Evolutionary conservation across 1,140 invertebrate species (phyloP).

Genomic region (Drosophila trapezifrons): DNA sequence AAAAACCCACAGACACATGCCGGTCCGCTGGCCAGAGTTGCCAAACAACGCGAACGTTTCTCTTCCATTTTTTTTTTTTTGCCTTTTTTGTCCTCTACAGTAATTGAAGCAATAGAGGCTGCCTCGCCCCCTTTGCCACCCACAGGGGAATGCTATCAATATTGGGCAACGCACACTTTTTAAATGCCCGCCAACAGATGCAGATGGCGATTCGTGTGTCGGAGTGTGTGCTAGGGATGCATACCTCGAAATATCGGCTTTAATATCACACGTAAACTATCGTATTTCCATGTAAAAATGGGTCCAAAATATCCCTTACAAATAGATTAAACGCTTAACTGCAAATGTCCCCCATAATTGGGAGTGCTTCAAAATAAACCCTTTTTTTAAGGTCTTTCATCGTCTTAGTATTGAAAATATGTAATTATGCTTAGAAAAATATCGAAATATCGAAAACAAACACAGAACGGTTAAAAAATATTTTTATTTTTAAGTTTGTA

Average conservation of each 20-base stretch:
- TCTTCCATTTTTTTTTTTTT: constrained; percentile 9
- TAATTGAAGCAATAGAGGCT: constrained; percentile 74
- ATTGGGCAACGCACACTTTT: constrained; percentile 74
- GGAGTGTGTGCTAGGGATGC: not conserved
- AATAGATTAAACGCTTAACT: too few species aligned
- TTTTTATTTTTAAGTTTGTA: too few species aligned
- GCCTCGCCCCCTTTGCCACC: constrained; percentile 7
- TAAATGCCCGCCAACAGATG: constrained; percentile 53
- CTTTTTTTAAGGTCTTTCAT: too few species aligned
- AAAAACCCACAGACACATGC: constrained; percentile 23
- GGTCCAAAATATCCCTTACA: not conserved
- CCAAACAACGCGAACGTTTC: constrained; percentile 49
- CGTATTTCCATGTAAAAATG: not conserved
- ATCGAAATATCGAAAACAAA: too few species aligned
- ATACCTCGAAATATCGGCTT: not conserved
- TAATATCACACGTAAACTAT: not conserved
- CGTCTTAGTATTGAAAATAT: too few species aligned
- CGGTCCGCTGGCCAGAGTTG: constrained; percentile 30
- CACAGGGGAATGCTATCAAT: constrained; percentile 75
- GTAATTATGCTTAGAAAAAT: too few species aligned
- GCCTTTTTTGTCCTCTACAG: constrained; percentile 18
- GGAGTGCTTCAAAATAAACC: too few species aligned
- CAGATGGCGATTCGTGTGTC: constrained; percentile 31
- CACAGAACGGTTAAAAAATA: too few species aligned
- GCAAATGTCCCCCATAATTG: not conserved